These are phyloP conservation scores for Zaprionus lachaisei DNA, from an alignment of 1,140 invertebrate species.

Conservation along the genomic window DNA sequence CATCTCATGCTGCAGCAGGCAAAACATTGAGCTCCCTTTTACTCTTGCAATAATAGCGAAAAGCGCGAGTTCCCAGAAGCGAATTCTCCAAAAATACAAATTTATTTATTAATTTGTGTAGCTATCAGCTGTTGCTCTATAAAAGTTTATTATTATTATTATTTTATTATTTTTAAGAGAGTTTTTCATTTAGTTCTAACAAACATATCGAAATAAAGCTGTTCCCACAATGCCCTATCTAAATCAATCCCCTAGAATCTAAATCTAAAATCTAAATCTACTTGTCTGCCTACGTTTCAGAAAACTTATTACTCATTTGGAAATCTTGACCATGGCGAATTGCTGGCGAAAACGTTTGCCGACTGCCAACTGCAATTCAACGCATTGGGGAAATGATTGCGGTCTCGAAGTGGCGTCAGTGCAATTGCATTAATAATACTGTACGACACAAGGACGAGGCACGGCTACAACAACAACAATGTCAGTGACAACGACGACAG, in stretches of 20 bases:
- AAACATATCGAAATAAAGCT: not conserved
- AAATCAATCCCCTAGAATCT: too few species aligned
- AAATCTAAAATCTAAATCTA: too few species aligned
- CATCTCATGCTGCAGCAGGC: constrained; percentile 42
- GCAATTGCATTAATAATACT: constrained; percentile 72
- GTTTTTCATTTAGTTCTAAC: too few species aligned
- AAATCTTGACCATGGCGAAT: not conserved
- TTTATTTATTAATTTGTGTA: too few species aligned
- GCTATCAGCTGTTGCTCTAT: too few species aligned
- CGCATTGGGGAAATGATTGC: constrained; percentile 43
- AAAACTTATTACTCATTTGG: not conserved
- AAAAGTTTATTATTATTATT: too few species aligned
- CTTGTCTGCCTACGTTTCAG: not conserved
- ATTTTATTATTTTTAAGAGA: too few species aligned
- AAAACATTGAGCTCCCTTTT: constrained; percentile 19
- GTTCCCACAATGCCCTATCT: not conserved
- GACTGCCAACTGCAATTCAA: not conserved
- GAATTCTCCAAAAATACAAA: not conserved
- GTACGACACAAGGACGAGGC: constrained; percentile 29
- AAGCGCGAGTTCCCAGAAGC: constrained; percentile 15
- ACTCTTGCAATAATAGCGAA: constrained; percentile 7
- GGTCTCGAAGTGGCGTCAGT: constrained; percentile 36
- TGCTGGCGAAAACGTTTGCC: constrained; percentile 21
- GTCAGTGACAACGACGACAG: constrained; percentile 13
- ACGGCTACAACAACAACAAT: not conserved